Evolutionary conservation across 2,888 invertebrate species (phyloP).

Genomic region (Blomia tropicalis): DNA sequence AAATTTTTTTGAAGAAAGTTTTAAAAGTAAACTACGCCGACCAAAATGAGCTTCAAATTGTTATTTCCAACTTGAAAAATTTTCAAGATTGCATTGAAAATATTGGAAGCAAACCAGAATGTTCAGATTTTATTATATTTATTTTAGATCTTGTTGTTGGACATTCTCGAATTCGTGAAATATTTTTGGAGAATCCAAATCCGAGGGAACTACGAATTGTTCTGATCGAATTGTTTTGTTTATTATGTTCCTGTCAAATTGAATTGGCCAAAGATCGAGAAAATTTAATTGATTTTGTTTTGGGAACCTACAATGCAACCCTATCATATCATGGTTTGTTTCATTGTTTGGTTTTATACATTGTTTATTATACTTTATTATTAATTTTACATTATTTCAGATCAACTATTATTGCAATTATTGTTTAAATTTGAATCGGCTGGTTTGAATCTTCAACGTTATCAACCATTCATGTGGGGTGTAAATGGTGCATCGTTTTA

Average conservation of each 20-base stretch:
- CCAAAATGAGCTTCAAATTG: background rate
- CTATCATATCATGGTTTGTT: background rate
- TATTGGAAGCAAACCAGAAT: background rate
- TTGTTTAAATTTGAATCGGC: constrained; percentile 7
- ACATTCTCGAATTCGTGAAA: background rate
- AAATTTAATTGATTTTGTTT: constrained; percentile 6
- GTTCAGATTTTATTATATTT: background rate
- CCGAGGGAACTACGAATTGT: background rate
- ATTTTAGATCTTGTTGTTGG: background rate
- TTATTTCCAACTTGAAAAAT: background rate
- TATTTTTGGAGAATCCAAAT: background rate
- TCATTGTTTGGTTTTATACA: background rate
- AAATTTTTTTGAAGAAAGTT: constrained; percentile 4
- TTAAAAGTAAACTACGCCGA: background rate
- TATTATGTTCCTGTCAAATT: background rate
- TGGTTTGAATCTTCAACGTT: constrained; percentile 12
- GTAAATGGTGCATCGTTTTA: constrained; percentile 16
- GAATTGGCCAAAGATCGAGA: background rate
- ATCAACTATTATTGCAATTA: constrained; percentile 15
- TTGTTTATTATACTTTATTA: background rate
- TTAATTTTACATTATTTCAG: background rate
- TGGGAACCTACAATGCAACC: constrained; percentile 1
- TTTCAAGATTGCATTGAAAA: background rate
- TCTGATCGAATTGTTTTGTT: background rate
- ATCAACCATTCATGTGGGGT: constrained; percentile 23